Evolutionary conservation across 2,113 vertebrate species (phyloP), one percentile per base, ranked within the genome.

Genomic region (Rhinopithecus roxellana): DNA sequence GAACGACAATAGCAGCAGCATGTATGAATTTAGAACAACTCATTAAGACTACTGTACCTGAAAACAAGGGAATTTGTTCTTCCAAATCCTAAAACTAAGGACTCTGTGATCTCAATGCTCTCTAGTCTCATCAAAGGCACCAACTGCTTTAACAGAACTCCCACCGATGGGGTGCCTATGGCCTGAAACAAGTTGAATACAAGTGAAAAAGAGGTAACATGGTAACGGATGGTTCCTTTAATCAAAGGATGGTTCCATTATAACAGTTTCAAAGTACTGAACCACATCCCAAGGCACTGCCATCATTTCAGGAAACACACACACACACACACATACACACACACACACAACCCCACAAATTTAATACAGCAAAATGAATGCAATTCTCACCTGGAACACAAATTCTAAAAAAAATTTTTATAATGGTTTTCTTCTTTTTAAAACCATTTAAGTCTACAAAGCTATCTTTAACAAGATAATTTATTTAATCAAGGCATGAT

Each of bases 41-140:
- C 69, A 97, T 1, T 48, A 38, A 95, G 48, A 97, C 88, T 30
- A 97, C 30, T 30, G 0, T 99, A 99, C 99, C 99, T 99, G 99
- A 99, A 99, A 96, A 99, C 99, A 92, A 99, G 99, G 61, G 99
- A 99, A 96, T 99, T 99, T 97, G 99, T 99, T 98, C 99, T 99
- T 98, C 99, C 99, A 88, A 99, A 99, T 93, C 99, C 99, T 78
- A 99, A 98, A 85, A 99, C 99, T 96, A 99, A 99, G 91, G 99
- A 99, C 98, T 99, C 99, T 45, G 99, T 99, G 98, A 99, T 99
- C 98, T 99, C 99, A 97, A 99, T 99, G 98, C 99, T 99, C 98
- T 99, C 99, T 52, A 99, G 99, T 98, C 99, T 99, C 99, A 99
- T 99, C 98, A 99, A 98, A 67, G 99, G 99, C 97, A 99, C 99